These are phyloP conservation scores for Grantiella picta DNA, from an alignment of 2,113 vertebrate species.

Conservation along the genomic window DNA sequence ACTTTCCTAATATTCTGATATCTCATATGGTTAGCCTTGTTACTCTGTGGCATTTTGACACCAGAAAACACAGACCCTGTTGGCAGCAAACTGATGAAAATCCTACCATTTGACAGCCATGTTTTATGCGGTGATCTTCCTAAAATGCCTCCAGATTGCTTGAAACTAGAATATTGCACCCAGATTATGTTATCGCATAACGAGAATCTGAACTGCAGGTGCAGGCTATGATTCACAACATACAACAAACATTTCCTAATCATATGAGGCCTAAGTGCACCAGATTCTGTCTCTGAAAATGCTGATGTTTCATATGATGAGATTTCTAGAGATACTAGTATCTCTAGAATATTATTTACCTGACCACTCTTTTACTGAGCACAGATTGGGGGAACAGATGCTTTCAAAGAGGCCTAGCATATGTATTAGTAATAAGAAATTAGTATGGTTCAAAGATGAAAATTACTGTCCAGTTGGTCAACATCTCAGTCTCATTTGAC, in stretches of 20 bases:
- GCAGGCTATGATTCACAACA: neutral
- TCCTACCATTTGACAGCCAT: neutral
- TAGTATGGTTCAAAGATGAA: neutral
- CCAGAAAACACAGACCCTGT: neutral
- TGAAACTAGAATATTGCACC: neutral
- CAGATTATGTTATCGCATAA: neutral
- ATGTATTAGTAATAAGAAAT: neutral
- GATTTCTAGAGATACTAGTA: neutral
- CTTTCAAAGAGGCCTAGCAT: neutral
- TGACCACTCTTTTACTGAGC: neutral
- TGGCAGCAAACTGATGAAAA: neutral
- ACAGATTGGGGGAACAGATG: neutral
- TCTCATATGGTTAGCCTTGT: neutral
- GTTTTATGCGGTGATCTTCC: neutral
- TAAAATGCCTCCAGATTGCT: constrained; percentile 4
- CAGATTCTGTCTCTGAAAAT: neutral
- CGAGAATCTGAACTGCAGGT: neutral
- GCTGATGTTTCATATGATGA: neutral
- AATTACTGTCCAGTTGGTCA: neutral
- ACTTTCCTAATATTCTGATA: neutral
- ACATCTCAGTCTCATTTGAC: neutral
- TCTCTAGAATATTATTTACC: neutral
- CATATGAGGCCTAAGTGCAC: neutral
- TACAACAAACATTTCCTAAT: neutral
- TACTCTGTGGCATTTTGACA: neutral